Evolutionary conservation across 2,888 invertebrate genomes (phyloP), one percentile per base, ranked within the genome.

Genomic region (Dastarcus helophoroides): DNA sequence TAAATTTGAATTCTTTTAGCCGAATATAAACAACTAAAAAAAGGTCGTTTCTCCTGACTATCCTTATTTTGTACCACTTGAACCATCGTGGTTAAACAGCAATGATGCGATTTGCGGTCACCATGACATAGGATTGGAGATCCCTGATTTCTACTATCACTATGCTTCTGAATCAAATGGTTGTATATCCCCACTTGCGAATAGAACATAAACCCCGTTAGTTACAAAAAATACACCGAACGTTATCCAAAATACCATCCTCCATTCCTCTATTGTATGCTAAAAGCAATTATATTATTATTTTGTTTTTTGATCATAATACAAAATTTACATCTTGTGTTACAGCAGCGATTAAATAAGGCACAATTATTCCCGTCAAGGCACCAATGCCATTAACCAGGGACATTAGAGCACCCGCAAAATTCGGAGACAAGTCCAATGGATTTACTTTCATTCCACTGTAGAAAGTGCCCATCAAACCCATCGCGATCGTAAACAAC

Each of bases 161-260:
- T n/a, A n/a, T n/a, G n/a, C n/a, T n/a, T n/a, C n/a, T n/a, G 14
- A 21, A 16, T 35, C 19, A 15, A 35, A 51, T 3, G 29, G 21
- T 36, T 51, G 50, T 3, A 46, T 39, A 21, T 51, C 42, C 4
- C 45, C 51, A 35, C 48, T 50, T 7, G 45, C 48, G 23, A 47
- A 80, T 4, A 79, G 29, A 2, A 77, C 43, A 54, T 77, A 86
- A 6, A 80, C 47, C 0, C 76, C 11, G 48, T 80, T 79, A 2
- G 82, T 77, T 1, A 71, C 34, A 1, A 73, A 56, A 32, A 84
- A 68, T 3, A 84, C 69, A 0, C 52, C 73, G 4, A 80, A 67
- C 25, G 81, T 75, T 21, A 85, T 74, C 79, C 83, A 82, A 54
- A 85, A 85, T 0, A 84, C 82, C 0, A 69, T 46, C n/a, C 76